Percentiles rank a stretch among this genome's conserved stretches.
Evolutionary conservation across 2,888 invertebrate genomes (phyloP).

Genomic region (Rhagonycha fulva): DNA sequence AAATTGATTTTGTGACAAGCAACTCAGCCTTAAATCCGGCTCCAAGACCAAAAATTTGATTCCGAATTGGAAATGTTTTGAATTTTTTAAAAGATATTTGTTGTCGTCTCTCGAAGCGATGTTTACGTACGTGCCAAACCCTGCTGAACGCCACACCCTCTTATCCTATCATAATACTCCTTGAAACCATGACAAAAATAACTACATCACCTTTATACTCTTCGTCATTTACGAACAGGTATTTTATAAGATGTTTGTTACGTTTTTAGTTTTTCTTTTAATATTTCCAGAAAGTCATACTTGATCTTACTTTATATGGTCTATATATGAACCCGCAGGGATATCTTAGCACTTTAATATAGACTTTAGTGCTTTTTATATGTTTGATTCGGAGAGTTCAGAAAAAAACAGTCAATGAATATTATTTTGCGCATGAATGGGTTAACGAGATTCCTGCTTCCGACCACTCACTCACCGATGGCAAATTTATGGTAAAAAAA

Average conservation of each 20-base stretch:
- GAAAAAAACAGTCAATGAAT: too few relatives aligned
- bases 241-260: background rate
- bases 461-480: too few relatives aligned
- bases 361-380: too few relatives aligned
- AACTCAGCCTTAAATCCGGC: too few relatives aligned
- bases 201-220: conserved; percentile 9
- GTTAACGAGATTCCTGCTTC: too few relatives aligned
- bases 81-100: conserved; percentile 1
- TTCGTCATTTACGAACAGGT: conserved; percentile 4
- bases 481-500: too few relatives aligned
- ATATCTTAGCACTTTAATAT: too few relatives aligned
- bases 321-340: too few relatives aligned
- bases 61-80: background rate
- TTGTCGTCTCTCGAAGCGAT: conserved; percentile 13
- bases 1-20: background rate
- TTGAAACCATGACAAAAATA: conserved; percentile 17
- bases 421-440: too few relatives aligned
- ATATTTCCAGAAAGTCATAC: too few relatives aligned
- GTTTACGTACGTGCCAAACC: conserved; percentile 32
- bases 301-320: too few relatives aligned
- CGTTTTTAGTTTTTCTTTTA: background rate
- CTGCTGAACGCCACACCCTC: conserved; percentile 26
- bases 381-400: too few relatives aligned
- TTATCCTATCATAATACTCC: conserved; percentile 27
- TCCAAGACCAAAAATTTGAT: background rate